Conservation (phyloP, 2,797 vertebrate genomes). For the Hyperoplus immaculatus region DNA sequence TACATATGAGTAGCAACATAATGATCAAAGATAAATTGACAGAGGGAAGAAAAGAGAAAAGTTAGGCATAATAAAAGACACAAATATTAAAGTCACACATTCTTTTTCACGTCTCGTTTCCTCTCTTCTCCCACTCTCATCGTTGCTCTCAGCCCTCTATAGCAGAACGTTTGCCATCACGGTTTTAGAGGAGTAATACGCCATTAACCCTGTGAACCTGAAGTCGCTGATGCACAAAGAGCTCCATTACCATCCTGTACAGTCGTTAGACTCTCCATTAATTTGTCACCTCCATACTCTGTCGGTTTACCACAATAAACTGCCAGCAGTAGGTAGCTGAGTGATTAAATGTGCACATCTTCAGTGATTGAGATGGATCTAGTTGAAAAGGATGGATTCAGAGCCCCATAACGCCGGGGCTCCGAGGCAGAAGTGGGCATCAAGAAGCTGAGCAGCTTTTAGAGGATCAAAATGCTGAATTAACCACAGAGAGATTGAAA, state of each 20-base stretch:
- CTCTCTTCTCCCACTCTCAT: neutral
- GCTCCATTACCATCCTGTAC: conserved; percentile 58
- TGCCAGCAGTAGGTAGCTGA: conserved; percentile 38
- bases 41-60: neutral
- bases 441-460: conserved; percentile 9
- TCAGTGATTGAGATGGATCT: conserved; percentile 37
- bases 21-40: too few species aligned
- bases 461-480: conserved; percentile 19
- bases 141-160: neutral
- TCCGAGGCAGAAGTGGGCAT: neutral
- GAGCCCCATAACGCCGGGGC: neutral
- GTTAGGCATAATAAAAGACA: neutral
- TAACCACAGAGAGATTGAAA: conserved; percentile 17
- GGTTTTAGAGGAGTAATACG: conserved; percentile 42
- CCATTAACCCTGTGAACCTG: conserved; percentile 63
- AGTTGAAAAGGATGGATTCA: conserved; percentile 9
- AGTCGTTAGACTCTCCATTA: conserved; percentile 49
- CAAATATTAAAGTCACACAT: neutral
- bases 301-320: conserved; percentile 53
- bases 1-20: neutral
- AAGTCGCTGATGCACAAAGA: conserved; percentile 59
- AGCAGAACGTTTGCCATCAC: conserved; percentile 8
- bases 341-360: conserved; percentile 48
- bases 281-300: conserved; percentile 53
- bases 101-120: conserved; percentile 1